Evolutionary conservation across 2,797 vertebrate species (phyloP), one percentile per base, ranked within the genome.

Genomic region (Periophthalmus magnuspinnatus): DNA sequence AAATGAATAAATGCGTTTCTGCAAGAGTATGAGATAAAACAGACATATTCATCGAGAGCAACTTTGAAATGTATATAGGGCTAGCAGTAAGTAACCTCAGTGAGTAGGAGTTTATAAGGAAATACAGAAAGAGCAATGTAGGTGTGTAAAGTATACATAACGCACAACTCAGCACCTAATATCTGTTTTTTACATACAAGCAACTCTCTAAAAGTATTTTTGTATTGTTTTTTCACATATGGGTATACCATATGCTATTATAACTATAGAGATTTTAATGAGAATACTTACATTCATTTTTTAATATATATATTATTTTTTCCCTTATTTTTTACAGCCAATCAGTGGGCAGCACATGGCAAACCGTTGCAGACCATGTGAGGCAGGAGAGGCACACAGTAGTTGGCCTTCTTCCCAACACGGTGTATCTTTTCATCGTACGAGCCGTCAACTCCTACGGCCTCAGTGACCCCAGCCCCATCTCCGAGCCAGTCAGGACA

Each of bases 361-460:
- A 90, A 86, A 99, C 97, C 0, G 97, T 98, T 62, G 96, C 96
- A 0, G 92, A 96, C 2, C 84, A 95, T 0, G 96, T 99, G 77
- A 94, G 84, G 83, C 88, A 95, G 45, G 96, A 97, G 89, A 95
- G 91, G 34, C 94, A 98, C 93, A 97, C 95, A 0, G 93, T 98
- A 16, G 79, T 90, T 0, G 94, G 94, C 52, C 94, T 99, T 34
- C 81, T 93, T 81, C 96, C 97, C 17, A 92, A 95, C 90, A 96
- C 96, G 0, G 85, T 97, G 68, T 99, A 99, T 84, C 92, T 98
- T 74, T 99, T 99, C 75, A 93, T 98, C 38, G 95, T 99, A 61
- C 90, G 97, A 75, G 97, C 97, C 0, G 91, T 94, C 81, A 98
- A 97, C 24, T 81, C 91, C 2, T 93, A 96, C 0, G 97, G 97